Base-by-base conservation (phyloP, 2,888 invertebrate species). In the Epistrophe eligans region DNA sequence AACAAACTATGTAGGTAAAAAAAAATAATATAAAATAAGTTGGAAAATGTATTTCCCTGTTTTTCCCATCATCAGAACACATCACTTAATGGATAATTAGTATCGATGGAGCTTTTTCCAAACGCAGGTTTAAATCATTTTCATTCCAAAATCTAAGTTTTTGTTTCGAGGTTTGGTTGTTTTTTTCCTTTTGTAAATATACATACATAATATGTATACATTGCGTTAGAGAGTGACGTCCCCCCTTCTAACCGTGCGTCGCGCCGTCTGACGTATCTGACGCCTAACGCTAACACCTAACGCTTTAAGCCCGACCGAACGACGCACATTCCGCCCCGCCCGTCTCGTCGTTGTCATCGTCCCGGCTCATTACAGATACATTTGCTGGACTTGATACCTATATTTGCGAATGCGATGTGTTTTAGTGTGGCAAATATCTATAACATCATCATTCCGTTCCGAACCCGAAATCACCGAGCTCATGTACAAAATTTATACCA, bases 61-160 rank as follows among this genome's bases (percentile, higher is more conserved):
- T 82, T 43, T 64, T 67, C 50, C 50, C 67, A 67, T 77, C 81
- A 70, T 70, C 70, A 66, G 66, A 45, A 74, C 64, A 58, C 82
- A 79, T 45, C 82, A 82, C 77, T 81, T 85, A 85, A 85, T 87
- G 87, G 79, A 82, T 87, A 87, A 87, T 87, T 87, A 87, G 87
- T 87, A 83, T 79, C 87, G 87, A 83, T 87, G 83, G 87, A 87
- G 87, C 87, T 87, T 87, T 87, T 87, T 83, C 83, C 87, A 82
- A 87, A 87, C 83, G 83, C 87, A 87, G 87, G 79, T 79, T 83
- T 83, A 83, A 79, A 87, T 85, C 82, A 79, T 79, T 85, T 85
- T 79, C 74, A 82, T 77, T 85, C 82, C 77, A 85, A 52, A 77
- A 85, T 74, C 85, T 85, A 85, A 85, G 62, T 85, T 85, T 55